Conservation (phyloP, 2,888 invertebrate genomes). For the Synergus itoensis region DNA sequence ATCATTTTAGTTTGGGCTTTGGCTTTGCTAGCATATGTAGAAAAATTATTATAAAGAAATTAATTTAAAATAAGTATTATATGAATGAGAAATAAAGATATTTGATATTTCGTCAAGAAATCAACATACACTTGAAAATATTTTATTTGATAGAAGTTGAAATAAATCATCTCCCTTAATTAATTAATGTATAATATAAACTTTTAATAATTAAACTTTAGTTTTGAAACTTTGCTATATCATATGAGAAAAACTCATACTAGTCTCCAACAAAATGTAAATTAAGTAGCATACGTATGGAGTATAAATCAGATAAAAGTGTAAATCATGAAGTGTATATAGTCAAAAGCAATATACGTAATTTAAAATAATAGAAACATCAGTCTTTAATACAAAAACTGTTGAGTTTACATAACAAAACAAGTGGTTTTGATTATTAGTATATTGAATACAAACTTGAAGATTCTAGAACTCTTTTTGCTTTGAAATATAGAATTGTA, state of each 20-base stretch:
- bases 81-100: background rate
- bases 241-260: background rate
- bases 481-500: background rate
- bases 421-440: background rate
- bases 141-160: background rate
- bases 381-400: background rate
- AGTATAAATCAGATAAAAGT: background rate
- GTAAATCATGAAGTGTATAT: background rate
- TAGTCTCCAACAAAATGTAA: background rate
- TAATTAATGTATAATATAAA: background rate
- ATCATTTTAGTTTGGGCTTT: background rate
- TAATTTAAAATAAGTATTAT: background rate
- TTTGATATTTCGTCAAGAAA: background rate
- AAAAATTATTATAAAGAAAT: background rate
- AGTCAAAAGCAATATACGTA: background rate
- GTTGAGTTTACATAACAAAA: slow-evolving; percentile 5
- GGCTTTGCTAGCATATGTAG: background rate
- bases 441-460: background rate
- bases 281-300: background rate
- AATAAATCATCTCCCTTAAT: background rate
- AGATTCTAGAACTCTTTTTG: background rate
- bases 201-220: background rate
- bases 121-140: background rate
- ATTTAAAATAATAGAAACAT: background rate
- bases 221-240: background rate